Conservation (phyloP, 1,140 invertebrate species). For the Drosophila mayri region DNA sequence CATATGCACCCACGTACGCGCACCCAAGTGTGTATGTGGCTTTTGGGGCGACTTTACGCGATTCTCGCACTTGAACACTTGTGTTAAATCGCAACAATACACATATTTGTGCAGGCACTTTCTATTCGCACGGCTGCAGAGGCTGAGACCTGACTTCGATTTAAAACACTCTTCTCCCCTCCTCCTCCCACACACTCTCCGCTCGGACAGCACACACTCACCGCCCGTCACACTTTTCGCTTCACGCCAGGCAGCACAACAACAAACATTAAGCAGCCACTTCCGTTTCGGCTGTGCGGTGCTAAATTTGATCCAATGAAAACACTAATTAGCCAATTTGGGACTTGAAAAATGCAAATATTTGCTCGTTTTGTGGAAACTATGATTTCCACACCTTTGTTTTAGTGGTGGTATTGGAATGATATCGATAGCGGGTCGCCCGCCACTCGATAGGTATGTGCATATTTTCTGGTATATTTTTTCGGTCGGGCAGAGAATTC, state of each 20-base stretch:
- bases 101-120: conserved; percentile 43
- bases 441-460: conserved; percentile 5
- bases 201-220: conserved; percentile 37
- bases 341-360: conserved; percentile 50
- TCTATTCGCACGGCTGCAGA: conserved; percentile 35
- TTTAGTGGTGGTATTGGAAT: conserved; percentile 26
- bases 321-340: conserved; percentile 39
- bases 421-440: conserved; percentile 11
- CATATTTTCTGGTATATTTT: not conserved
- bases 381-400: conserved; percentile 59
- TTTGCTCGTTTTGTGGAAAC: conserved; percentile 55
- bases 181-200: conserved; percentile 10
- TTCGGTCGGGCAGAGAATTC: too few relatives aligned
- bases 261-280: conserved; percentile 45
- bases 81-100: conserved; percentile 24
- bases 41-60: conserved; percentile 21
- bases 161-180: conserved; percentile 20
- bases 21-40: conserved; percentile 24
- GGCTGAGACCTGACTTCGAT: conserved; percentile 27
- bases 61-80: conserved; percentile 37
- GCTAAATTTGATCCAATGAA: conserved; percentile 22
- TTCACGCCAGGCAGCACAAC: conserved; percentile 29
- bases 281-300: conserved; percentile 20
- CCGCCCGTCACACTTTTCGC: conserved; percentile 54
- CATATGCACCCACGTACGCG: conserved; percentile 13